Evolutionary conservation across 2,888 invertebrate species (phyloP).

Genomic region (Clostera curtula): DNA sequence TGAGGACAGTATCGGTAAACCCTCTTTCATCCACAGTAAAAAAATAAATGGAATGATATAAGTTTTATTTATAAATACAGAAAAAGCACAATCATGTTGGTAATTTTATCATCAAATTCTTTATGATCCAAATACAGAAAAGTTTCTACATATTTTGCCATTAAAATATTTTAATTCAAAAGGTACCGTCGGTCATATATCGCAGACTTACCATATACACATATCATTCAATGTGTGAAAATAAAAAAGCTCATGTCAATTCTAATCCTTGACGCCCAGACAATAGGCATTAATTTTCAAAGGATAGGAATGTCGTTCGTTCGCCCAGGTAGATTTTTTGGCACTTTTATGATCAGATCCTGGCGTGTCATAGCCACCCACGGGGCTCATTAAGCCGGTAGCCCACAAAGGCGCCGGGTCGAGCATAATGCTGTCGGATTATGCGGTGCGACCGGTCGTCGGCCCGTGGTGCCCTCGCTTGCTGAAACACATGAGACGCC

Average conservation of each 20-base stretch:
- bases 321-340: slow-evolving; percentile 68
- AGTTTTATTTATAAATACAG: too few species aligned
- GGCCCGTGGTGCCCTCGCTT: slow-evolving; percentile 66
- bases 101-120: too few species aligned
- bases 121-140: too few species aligned
- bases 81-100: too few species aligned
- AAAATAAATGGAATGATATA: too few species aligned
- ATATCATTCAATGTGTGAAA: too few species aligned
- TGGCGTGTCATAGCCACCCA: slow-evolving; percentile 72
- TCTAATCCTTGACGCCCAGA: slow-evolving; percentile 44
- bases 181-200: too few species aligned
- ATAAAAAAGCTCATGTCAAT: slow-evolving; percentile 31
- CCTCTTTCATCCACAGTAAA: too few species aligned
- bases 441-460: slow-evolving; percentile 54
- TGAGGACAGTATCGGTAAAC: too few species aligned
- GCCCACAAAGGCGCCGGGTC: slow-evolving; percentile 66
- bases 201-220: too few species aligned
- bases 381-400: slow-evolving; percentile 69
- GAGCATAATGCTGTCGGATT: slow-evolving; percentile 68
- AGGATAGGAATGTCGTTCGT: slow-evolving; percentile 64
- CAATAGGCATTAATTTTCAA: slow-evolving; percentile 70
- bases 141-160: too few species aligned
- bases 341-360: slow-evolving; percentile 72
- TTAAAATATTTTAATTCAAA: too few species aligned
- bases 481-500: slow-evolving; percentile 67